Percentiles rank a stretch among this genome's conserved stretches.
phyloP scores from a whole-genome alignment of 1,140 invertebrate species.

The Pseudobourletiella spinata region DNA sequence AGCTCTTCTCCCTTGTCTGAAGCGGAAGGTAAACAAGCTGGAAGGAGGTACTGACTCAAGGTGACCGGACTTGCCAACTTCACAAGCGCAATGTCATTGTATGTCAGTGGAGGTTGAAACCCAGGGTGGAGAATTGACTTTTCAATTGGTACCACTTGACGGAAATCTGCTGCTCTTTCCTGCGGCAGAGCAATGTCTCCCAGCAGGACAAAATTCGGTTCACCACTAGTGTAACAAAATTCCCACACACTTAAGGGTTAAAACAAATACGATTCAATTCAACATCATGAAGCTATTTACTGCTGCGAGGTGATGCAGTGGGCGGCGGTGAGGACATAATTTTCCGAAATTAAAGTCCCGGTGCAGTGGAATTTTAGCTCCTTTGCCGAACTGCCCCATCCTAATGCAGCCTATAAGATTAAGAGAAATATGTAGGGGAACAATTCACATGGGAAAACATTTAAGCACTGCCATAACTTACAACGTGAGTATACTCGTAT shows the following conservation, averaged over 20 bases:
- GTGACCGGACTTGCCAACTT: slow-evolving; percentile 15
- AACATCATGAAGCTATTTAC: not conserved
- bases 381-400: slow-evolving; percentile 12
- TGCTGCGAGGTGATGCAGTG: slow-evolving; percentile 39
- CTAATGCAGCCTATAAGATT: slow-evolving; percentile 20
- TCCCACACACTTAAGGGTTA: not conserved
- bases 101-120: slow-evolving; percentile 26
- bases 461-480: no score
- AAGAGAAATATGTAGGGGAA: not conserved
- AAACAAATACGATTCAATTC: not conserved
- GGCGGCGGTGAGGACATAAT: slow-evolving; percentile 42
- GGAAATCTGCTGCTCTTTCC: not conserved
- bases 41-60: slow-evolving; percentile 15
- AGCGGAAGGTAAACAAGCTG: slow-evolving; percentile 17
- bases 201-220: slow-evolving; percentile 16
- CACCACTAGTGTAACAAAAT: slow-evolving; percentile 15
- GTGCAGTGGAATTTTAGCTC: slow-evolving; percentile 16
- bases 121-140: slow-evolving; percentile 22
- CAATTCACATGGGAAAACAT: no score
- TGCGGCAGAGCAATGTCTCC: slow-evolving; percentile 24
- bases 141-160: slow-evolving; percentile 22
- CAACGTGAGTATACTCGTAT: slow-evolving; percentile 24
- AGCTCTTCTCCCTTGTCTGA: slow-evolving; percentile 5
- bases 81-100: slow-evolving; percentile 32
- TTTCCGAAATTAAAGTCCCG: slow-evolving; percentile 35